These are phyloP conservation scores for Rhinogobius similis DNA, from an alignment of 2,113 vertebrate genomes.

Conservation along the genomic window DNA sequence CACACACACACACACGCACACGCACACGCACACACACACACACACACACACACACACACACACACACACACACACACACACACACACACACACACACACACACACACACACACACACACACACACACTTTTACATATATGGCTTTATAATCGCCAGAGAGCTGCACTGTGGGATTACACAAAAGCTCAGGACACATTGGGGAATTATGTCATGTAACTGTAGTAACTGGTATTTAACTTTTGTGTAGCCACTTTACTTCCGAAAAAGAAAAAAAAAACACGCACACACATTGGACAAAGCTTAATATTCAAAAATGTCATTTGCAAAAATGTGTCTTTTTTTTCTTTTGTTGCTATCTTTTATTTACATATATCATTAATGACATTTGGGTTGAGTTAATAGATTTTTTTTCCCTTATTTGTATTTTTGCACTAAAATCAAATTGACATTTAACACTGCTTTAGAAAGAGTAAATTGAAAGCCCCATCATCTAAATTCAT, in stretches of 20 bases:
- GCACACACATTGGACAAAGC: too few species aligned
- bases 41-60: constrained; percentile 19
- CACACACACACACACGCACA: constrained; percentile 24
- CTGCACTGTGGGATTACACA: constrained; percentile 23
- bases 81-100: constrained; percentile 10
- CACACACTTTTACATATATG: constrained; percentile 18
- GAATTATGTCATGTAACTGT: not conserved
- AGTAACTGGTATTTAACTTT: not conserved
- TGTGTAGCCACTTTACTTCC: not conserved
- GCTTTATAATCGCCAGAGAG: constrained; percentile 19
- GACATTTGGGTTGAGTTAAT: too few species aligned
- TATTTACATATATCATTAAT: too few species aligned
- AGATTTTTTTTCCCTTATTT: too few species aligned
- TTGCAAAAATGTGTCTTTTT: too few species aligned
- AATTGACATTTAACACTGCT: too few species aligned
- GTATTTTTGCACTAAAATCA: too few species aligned
- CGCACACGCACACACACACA: constrained; percentile 1
- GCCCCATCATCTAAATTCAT: too few species aligned
- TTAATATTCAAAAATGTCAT: not conserved
- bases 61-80: constrained; percentile 18
- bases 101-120: constrained; percentile 25
- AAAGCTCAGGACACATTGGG: not conserved
- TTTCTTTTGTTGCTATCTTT: too few species aligned
- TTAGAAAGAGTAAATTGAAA: too few species aligned
- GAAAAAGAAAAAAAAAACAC: too few species aligned